These are phyloP conservation scores for Rhipidura dahli DNA, from an alignment of 2,113 vertebrate genomes.

Conservation along the genomic window DNA sequence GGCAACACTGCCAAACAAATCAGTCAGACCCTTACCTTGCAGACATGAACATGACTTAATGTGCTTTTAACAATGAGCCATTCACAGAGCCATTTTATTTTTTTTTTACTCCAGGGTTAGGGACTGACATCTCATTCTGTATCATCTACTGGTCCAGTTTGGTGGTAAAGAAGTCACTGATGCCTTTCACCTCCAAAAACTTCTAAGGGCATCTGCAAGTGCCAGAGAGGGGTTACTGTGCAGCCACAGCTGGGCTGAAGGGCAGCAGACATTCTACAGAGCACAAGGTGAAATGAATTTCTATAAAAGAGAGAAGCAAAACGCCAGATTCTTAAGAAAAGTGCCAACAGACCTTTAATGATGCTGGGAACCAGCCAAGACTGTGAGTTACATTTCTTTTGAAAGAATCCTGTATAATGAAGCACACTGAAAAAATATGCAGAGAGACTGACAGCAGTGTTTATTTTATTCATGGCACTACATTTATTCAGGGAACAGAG, in stretches of 20 bases:
- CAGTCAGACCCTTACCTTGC: neutral
- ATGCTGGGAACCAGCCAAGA: slow-evolving; percentile 47
- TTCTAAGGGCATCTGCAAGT: neutral
- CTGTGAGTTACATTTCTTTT: slow-evolving; percentile 13
- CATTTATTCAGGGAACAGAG: slow-evolving; percentile 3
- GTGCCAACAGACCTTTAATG: slow-evolving; percentile 24
- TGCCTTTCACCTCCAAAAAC: neutral
- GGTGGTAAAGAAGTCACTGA: neutral
- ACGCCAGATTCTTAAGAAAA: neutral
- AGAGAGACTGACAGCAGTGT: slow-evolving; percentile 45
- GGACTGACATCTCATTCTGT: neutral
- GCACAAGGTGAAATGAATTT: neutral
- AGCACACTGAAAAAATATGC: slow-evolving; percentile 41
- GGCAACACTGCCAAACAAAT: neutral
- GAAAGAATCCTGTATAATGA: slow-evolving; percentile 46
- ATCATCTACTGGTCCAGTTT: neutral
- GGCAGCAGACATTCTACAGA: neutral
- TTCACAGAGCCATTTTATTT: neutral
- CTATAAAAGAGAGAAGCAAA: slow-evolving; percentile 9
- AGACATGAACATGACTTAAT: neutral
- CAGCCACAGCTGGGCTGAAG: neutral
- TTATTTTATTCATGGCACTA: slow-evolving; percentile 52
- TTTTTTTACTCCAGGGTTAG: neutral
- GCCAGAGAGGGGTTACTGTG: neutral
- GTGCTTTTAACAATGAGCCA: neutral